Evolutionary conservation across 1,140 invertebrate species (phyloP).

Genomic region (Ceratoteleas bidentatus): DNA sequence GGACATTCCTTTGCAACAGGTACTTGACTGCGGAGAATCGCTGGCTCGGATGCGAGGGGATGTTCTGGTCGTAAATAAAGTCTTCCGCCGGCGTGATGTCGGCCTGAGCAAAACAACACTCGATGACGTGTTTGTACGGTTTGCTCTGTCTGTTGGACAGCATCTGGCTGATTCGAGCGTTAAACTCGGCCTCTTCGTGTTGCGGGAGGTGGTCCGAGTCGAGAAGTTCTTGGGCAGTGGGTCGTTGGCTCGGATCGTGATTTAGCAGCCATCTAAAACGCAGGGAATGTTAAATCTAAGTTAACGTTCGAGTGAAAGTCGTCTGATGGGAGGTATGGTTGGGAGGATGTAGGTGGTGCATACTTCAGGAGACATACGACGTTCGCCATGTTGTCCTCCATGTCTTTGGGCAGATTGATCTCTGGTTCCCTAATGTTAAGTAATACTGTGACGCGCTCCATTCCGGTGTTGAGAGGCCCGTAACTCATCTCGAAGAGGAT

Average conservation of each 20-base stretch:
- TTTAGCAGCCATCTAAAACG: conserved; percentile 88
- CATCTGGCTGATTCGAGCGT: conserved; percentile 89
- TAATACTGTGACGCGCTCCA: conserved; percentile 93
- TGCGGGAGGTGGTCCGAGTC: conserved; percentile 90
- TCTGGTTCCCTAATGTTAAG: conserved; percentile 85
- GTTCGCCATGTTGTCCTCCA: conserved; percentile 79
- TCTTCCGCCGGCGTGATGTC: conserved; percentile 86
- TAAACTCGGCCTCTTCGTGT: conserved; percentile 90
- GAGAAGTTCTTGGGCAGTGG: conserved; percentile 91
- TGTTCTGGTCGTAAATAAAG: conserved; percentile 88
- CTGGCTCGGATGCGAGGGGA: conserved; percentile 76
- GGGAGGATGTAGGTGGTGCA: neutral
- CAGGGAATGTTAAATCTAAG: no score
- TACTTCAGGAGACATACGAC: conserved; percentile 81
- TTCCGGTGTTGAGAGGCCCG: conserved; percentile 87
- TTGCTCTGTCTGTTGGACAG: conserved; percentile 90
- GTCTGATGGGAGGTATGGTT: no score
- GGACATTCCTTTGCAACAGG: conserved; percentile 72
- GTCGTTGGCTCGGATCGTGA: conserved; percentile 91
- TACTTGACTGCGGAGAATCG: conserved; percentile 57
- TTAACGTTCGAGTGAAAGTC: no score
- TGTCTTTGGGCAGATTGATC: conserved; percentile 86
- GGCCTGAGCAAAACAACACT: conserved; percentile 85
- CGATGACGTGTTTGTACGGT: conserved; percentile 89
- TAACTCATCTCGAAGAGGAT: conserved; percentile 98